These are phyloP conservation scores for Cosmopolites sordidus DNA, from an alignment of 2,888 invertebrate genomes.

Conservation along the genomic window DNA sequence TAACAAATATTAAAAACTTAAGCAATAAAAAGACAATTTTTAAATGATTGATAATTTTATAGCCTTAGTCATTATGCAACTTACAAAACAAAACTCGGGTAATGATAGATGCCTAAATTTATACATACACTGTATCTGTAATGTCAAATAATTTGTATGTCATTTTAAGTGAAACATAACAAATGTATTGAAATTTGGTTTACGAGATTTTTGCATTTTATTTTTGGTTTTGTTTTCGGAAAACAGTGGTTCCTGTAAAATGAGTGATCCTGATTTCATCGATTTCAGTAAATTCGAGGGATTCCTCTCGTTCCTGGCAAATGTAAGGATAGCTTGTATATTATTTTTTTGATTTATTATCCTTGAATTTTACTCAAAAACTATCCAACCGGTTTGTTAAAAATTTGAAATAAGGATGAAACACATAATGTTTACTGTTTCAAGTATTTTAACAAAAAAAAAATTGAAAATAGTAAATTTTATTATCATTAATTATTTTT, in stretches of 20 bases:
- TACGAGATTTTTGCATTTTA: neutral
- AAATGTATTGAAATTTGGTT: neutral
- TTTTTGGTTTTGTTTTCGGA: neutral
- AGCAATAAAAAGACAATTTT: no score
- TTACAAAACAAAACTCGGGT: neutral
- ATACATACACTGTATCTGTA: neutral
- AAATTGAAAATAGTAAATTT: no score
- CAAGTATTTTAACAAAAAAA: no score
- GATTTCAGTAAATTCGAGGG: slow-evolving; percentile 72
- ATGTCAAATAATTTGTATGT: neutral
- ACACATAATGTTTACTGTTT: no score
- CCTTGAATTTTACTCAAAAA: slow-evolving; percentile 5
- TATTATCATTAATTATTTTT: no score
- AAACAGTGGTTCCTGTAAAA: neutral
- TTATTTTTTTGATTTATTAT: neutral
- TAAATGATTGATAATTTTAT: no score
- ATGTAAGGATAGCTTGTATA: slow-evolving; percentile 57
- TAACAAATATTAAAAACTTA: no score
- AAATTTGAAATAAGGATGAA: no score
- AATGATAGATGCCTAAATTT: neutral
- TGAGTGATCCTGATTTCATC: slow-evolving; percentile 49
- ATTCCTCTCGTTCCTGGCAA: slow-evolving; percentile 71
- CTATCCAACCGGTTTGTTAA: slow-evolving; percentile 22
- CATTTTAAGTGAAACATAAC: neutral
- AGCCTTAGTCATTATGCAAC: neutral